Conservation (phyloP, 2,888 invertebrate species). For the Pseudeuparius sepicola region DNA sequence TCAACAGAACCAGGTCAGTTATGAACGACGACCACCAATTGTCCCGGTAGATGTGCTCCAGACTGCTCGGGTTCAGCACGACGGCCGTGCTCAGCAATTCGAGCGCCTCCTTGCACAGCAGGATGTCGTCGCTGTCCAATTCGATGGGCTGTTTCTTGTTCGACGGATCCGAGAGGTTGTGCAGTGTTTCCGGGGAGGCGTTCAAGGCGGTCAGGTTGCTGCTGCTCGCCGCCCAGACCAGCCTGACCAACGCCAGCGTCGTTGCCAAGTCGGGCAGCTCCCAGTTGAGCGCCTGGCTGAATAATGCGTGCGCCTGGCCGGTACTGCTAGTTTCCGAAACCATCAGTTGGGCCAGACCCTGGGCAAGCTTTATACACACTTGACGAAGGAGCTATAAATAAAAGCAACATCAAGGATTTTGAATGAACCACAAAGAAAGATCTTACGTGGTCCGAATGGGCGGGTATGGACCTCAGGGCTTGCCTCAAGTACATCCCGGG, state of each 20-base stretch:
- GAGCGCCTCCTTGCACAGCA: conserved; percentile 75
- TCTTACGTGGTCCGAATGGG: conserved; percentile 70
- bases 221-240: conserved; percentile 71
- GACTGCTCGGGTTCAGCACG: conserved; percentile 77
- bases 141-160: conserved; percentile 48
- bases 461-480: conserved; percentile 75
- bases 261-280: conserved; percentile 63
- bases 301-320: conserved; percentile 36
- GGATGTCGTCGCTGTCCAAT: conserved; percentile 35
- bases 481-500: conserved; percentile 57
- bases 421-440: neutral
- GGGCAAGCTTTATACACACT: conserved; percentile 75
- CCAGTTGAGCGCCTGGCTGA: conserved; percentile 55
- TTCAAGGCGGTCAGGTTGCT: conserved; percentile 53
- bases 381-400: conserved; percentile 49
- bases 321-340: conserved; percentile 33
- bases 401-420: neutral
- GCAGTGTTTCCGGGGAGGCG: conserved; percentile 50
- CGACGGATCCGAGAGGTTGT: conserved; percentile 50
- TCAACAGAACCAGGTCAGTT: conserved; percentile 77
- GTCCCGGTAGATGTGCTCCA: conserved; percentile 73
- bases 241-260: conserved; percentile 61
- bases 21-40: conserved; percentile 73
- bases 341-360: conserved; percentile 60
- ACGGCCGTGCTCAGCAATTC: conserved; percentile 86